Evolutionary conservation across 1,140 invertebrate genomes (phyloP), one percentile per base, ranked within the genome.

Genomic region (Dreissena polymorpha): DNA sequence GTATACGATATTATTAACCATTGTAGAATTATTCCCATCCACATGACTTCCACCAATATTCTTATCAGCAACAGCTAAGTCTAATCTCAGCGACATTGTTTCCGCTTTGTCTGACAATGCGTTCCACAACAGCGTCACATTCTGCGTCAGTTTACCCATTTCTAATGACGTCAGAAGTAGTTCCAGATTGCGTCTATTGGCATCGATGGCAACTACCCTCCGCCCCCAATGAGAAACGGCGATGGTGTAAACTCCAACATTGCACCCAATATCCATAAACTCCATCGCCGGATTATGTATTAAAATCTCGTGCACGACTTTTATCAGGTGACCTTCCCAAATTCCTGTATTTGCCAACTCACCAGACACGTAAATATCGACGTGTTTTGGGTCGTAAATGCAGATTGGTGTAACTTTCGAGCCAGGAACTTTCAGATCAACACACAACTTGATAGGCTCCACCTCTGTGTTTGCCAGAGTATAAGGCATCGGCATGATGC

Each of bases 251-350:
- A 85, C 90, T 49, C 89, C 89, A 49, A 90, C 87, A 79, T 90
- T 90, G 23, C 87, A 85, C 10, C 89, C 89, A 23, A 90, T 27
- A 68, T 90, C 89, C n/a, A 90, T 68, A 10, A 90, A 77, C 8
- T 57, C 70, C 60, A 75, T 72, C 6, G 55, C 67, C 16, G 68
- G 77, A 60, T 60, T 29, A 25, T 29, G 55, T 21, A 10, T 7
- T 7, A 80, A 23, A 51, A 72, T 51, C 16, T 39, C 39, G 39
- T 39, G 39, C 39, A 39, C 39, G 8, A 39, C 39, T 39, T 39
- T 39, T 39, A 39, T 39, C 39, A 39, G 8, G 39, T 39, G 39
- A 39, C 39, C 39, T 39, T 39, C 39, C 39, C 39, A 39, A 39
- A 39, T 39, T 2, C 39, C 39, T 39, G 39, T 5, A 39, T 39